Percentiles rank a stretch among this genome's conserved stretches.
Conservation (phyloP, 2,888 invertebrate genomes). For the Conchocele bisecta region DNA sequence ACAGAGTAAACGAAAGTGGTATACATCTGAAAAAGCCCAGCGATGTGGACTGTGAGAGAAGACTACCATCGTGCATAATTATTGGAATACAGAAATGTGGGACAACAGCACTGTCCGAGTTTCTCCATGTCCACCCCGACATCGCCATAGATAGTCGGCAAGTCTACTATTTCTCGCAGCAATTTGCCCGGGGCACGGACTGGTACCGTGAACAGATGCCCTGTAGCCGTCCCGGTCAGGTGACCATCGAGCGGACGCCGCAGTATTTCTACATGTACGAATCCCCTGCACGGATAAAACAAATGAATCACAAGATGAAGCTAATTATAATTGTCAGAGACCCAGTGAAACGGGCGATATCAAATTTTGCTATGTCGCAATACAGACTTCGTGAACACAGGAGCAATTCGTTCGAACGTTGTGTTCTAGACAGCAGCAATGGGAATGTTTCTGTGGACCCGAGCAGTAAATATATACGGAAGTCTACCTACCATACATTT, state of each 20-base stretch:
- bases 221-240: not conserved
- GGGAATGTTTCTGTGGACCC: not conserved
- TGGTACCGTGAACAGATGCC: constrained; percentile 18
- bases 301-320: constrained; percentile 6
- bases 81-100: constrained; percentile 34
- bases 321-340: constrained; percentile 16
- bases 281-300: constrained; percentile 4
- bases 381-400: constrained; percentile 11
- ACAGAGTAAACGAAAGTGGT: too few relatives aligned
- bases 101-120: constrained; percentile 24
- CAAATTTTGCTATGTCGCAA: constrained; percentile 31
- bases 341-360: constrained; percentile 12
- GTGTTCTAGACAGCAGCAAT: not conserved
- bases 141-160: constrained; percentile 13
- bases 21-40: too few relatives aligned
- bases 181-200: constrained; percentile 1
- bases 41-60: not conserved
- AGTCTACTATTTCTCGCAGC: constrained; percentile 17
- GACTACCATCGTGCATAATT: constrained; percentile 15
- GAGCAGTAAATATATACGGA: constrained; percentile 8
- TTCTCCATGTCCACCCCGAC: constrained; percentile 18
- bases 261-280: constrained; percentile 28
- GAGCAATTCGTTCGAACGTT: constrained; percentile 1
- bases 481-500: constrained; percentile 14
- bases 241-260: constrained; percentile 15